Percentiles rank a stretch among this genome's conserved stretches.
phyloP scores from a whole-genome alignment of 2,888 invertebrate genomes.

The Agonopterix arenella region DNA sequence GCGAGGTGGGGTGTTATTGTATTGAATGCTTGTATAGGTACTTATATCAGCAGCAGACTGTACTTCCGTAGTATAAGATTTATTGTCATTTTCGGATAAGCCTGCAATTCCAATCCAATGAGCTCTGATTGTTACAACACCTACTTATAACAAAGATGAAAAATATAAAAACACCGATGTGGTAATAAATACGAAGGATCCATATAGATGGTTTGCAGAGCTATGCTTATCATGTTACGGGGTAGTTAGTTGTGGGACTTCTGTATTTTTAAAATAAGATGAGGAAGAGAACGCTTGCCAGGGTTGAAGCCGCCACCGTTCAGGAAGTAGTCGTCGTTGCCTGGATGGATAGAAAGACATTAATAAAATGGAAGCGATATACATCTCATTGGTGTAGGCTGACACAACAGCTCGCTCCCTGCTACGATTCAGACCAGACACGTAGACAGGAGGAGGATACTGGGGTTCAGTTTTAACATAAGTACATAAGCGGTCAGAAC shows the following conservation, averaged over 20 bases:
- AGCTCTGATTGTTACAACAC: background rate
- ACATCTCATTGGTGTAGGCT: background rate
- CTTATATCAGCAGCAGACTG: too few species aligned
- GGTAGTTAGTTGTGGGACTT: background rate
- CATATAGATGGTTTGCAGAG: background rate
- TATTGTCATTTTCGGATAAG: too few species aligned
- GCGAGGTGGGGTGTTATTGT: too few species aligned
- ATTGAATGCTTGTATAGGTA: too few species aligned
- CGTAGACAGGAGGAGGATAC: background rate
- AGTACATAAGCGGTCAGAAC: too few species aligned
- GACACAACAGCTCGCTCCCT: background rate
- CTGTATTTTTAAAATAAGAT: slow-evolving; percentile 4
- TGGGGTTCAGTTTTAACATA: background rate
- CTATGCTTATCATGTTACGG: background rate
- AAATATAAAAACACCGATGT: background rate
- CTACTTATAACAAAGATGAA: background rate
- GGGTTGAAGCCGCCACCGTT: slow-evolving; percentile 33
- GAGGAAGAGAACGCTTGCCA: slow-evolving; percentile 38
- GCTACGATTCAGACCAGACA: background rate
- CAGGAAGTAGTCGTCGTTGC: slow-evolving; percentile 21
- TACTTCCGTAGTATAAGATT: too few species aligned
- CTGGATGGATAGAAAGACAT: background rate
- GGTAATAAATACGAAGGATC: too few species aligned
- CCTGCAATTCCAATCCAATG: background rate
- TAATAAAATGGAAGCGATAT: background rate